A percentile compares a stretch with the other conserved stretches of the same genome.
These are phyloP conservation scores for Sebastes diaconus DNA, from an alignment of 2,797 vertebrate species.

Conservation along the genomic window DNA sequence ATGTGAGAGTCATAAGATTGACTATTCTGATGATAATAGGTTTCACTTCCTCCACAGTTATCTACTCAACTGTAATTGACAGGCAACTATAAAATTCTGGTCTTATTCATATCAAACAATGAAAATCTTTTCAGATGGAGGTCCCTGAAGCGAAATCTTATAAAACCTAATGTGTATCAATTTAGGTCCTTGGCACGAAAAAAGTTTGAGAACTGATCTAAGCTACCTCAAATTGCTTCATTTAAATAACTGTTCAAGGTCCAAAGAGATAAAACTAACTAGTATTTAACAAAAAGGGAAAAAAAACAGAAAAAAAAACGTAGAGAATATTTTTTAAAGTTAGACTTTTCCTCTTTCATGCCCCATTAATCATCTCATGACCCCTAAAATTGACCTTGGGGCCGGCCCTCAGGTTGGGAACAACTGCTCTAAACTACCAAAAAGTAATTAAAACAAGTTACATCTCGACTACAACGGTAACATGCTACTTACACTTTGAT, in stretches of 20 bases:
- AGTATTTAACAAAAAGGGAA: background rate
- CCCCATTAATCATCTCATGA: background rate
- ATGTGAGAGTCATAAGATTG: too few relatives aligned
- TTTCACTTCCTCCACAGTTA: too few relatives aligned
- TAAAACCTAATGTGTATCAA: too few relatives aligned
- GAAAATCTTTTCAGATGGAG: too few relatives aligned
- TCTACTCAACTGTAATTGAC: too few relatives aligned
- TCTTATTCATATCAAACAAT: too few relatives aligned
- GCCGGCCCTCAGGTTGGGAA: background rate
- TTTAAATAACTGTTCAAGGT: background rate
- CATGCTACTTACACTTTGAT: background rate
- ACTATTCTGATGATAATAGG: too few relatives aligned
- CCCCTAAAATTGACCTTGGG: background rate
- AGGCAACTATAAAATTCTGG: too few relatives aligned
- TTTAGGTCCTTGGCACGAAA: too few relatives aligned
- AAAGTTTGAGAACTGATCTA: too few relatives aligned
- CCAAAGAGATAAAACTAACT: background rate
- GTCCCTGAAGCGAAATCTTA: too few relatives aligned
- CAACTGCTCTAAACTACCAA: background rate
- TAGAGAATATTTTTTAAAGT: accelerated
- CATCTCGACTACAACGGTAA: background rate
- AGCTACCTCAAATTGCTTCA: too few relatives aligned
- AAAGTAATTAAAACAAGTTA: background rate
- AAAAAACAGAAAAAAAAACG: background rate
- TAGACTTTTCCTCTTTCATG: background rate